Conservation (phyloP, 2,888 invertebrate species). For the Heliconius hortense region DNA sequence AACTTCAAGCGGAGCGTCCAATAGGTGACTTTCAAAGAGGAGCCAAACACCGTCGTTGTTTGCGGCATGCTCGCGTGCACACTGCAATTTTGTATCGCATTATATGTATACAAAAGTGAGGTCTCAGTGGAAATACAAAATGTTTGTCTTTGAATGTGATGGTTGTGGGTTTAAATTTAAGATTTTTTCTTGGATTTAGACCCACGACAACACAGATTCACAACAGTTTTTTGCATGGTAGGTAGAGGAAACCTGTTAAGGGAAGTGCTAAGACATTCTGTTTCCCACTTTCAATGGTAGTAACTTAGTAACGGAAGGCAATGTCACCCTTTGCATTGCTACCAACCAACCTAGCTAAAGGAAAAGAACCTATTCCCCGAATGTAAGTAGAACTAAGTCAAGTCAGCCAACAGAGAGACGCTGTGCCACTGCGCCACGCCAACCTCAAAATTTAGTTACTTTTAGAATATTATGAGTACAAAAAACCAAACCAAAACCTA, state of each 20-base stretch:
- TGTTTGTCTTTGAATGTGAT: neutral
- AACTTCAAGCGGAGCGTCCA: constrained; percentile 9
- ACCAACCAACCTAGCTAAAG: too few species aligned
- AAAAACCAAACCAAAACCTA: neutral
- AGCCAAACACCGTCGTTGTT: constrained; percentile 25
- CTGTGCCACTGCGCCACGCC: too few species aligned
- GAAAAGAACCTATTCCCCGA: too few species aligned
- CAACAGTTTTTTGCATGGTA: too few species aligned
- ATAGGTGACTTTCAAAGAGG: constrained; percentile 25
- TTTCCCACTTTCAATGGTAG: neutral
- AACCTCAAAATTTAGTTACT: too few species aligned
- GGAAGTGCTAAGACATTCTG: neutral
- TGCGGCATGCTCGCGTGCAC: constrained; percentile 21
- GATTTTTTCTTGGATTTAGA: too few species aligned
- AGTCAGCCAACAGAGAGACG: too few species aligned
- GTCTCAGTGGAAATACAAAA: neutral
- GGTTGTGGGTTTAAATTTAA: neutral
- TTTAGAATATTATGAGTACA: too few species aligned
- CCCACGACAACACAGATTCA: too few species aligned
- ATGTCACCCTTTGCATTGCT: too few species aligned
- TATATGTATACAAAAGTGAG: constrained; percentile 10
- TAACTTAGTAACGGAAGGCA: neutral
- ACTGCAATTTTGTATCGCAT: constrained; percentile 23
- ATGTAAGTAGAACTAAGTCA: too few species aligned
- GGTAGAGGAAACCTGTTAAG: neutral